Percentiles rank a stretch among this genome's conserved stretches.
Conservation (phyloP, 2,797 vertebrate species). For the Acropternis orthonyx region DNA sequence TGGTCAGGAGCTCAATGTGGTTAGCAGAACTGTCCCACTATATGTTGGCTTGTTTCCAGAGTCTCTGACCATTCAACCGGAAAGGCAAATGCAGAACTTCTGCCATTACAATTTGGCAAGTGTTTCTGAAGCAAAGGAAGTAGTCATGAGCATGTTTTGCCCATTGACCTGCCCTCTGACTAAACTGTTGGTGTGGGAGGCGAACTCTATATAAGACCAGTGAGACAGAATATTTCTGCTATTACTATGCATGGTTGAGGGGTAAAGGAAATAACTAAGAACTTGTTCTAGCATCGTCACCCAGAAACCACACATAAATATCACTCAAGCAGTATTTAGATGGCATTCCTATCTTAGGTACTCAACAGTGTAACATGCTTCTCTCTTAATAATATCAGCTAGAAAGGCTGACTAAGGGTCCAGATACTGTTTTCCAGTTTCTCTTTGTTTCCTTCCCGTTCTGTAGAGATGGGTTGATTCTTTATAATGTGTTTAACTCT, state of each 20-base stretch:
- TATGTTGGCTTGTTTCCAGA: not conserved
- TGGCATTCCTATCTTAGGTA: conserved; percentile 54
- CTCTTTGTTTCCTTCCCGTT: conserved; percentile 3
- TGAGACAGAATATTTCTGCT: conserved; percentile 52
- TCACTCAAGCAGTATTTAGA: conserved; percentile 29
- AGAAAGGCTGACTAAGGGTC: not conserved
- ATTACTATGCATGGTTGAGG: conserved; percentile 36
- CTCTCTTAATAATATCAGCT: not conserved
- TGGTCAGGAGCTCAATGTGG: not conserved
- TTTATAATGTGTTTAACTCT: not conserved
- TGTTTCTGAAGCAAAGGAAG: conserved; percentile 39
- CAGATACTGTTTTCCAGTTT: not conserved
- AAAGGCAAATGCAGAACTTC: conserved; percentile 4
- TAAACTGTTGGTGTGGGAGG: conserved; percentile 50
- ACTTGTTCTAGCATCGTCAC: conserved; percentile 23
- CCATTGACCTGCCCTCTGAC: conserved; percentile 44
- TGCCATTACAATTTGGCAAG: not conserved
- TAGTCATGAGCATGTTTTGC: conserved; percentile 19
- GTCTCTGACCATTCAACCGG: not conserved
- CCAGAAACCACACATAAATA: not conserved
- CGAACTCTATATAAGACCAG: not conserved
- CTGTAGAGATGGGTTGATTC: not conserved
- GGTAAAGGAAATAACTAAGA: conserved; percentile 52
- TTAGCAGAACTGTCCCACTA: not conserved
- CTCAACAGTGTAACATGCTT: not conserved